phyloP scores from a whole-genome alignment of 2,888 invertebrate genomes.

The Sialis fuliginosa region DNA sequence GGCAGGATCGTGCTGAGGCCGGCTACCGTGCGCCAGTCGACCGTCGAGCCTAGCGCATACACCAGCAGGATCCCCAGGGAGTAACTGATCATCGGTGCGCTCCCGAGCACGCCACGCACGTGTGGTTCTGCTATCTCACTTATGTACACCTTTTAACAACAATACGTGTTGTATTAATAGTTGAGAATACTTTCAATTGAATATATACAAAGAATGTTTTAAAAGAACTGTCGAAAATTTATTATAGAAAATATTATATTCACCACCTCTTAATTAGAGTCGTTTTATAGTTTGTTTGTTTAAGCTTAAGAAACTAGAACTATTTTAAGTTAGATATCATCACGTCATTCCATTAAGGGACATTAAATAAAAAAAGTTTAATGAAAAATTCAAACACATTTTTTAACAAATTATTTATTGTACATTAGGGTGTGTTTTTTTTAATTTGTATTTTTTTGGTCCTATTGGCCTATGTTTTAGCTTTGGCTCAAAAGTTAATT shows the following conservation, averaged over 20 bases:
- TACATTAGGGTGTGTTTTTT: too few species aligned
- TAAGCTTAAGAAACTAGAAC: too few species aligned
- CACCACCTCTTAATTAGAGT: too few species aligned
- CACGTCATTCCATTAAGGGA: too few species aligned
- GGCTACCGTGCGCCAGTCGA: slow-evolving; percentile 54
- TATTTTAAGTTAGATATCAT: too few species aligned
- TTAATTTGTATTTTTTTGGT: too few species aligned
- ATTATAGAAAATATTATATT: neutral
- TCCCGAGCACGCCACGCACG: slow-evolving; percentile 47
- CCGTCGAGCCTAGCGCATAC: slow-evolving; percentile 48
- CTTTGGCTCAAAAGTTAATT: too few species aligned
- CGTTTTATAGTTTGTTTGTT: too few species aligned
- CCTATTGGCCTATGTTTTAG: too few species aligned
- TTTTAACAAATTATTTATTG: too few species aligned
- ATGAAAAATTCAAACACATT: too few species aligned
- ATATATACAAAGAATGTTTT: neutral
- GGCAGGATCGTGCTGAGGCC: slow-evolving; percentile 39
- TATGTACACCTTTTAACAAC: slow-evolving; percentile 42
- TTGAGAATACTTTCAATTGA: neutral
- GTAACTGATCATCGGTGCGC: slow-evolving; percentile 57
- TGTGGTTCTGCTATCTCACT: slow-evolving; percentile 60
- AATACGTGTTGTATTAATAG: neutral
- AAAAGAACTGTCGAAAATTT: neutral
- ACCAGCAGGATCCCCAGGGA: slow-evolving; percentile 57
- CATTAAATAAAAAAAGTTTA: too few species aligned